Evolutionary conservation across 2,797 vertebrate genomes (phyloP), one percentile per base, ranked within the genome.

Genomic region (Artibeus lituratus): DNA sequence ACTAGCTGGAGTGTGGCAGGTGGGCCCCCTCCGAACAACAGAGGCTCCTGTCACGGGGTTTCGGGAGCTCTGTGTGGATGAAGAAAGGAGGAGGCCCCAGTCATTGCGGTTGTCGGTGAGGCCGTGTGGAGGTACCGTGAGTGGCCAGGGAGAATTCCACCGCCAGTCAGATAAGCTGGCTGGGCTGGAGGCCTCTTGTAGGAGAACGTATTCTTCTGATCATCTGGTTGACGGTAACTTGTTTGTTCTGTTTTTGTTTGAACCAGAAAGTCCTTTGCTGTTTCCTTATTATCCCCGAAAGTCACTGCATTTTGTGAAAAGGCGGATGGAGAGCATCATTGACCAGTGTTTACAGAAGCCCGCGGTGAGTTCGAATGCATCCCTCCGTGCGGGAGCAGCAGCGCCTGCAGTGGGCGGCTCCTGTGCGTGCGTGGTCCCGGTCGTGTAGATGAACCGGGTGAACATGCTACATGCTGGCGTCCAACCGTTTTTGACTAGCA

Each of bases 271-370:
- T 92, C 99, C 99, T 1, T 97, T 99, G 98, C 98, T 99, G 96
- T 99, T 99, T 98, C 99, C 99, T 44, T 99, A 99, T 55, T 99
- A 99, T 97, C 99, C 99, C 67, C 99, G 99, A 98, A 99, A 99
- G 97, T 99, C 99, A 32, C 96, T 99, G 97, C 99, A 99, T 98
- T 99, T 99, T 95, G 99, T 99, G 92, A 99, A 99, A 98, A 99
- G 99, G 97, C 99, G 99, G 98, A 99, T 99, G 99, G 99, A 99
- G 96, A 98, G 78, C 1, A 98, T 99, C 85, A 99, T 99, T 96
- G 99, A 99, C 95, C 98, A 98, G 59, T 99, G 99, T 98, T 98
- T 99, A 74, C 99, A 99, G 97, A 99, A 99, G 97, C 99, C 99
- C 72, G 99, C 99, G 3, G 99, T 99, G 98, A 99, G 99, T 99